Percentiles rank a stretch among this genome's conserved stretches.
Evolutionary conservation across 2,797 vertebrate species (phyloP).

Genomic region (Sebastolobus alascanus): DNA sequence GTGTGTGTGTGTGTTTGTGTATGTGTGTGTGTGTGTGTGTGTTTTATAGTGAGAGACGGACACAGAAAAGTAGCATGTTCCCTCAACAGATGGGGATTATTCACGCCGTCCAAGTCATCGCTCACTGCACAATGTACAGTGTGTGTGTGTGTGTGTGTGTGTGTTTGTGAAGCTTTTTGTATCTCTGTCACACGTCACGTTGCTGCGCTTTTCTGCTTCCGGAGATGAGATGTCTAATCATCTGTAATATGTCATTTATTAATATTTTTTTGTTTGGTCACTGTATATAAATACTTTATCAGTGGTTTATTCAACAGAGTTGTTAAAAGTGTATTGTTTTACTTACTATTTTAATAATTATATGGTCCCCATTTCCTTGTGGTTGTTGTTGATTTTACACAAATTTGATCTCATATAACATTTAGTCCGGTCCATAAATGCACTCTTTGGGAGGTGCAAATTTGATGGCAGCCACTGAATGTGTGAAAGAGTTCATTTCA

Average conservation of each 20-base stretch:
- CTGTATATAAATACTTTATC: not conserved
- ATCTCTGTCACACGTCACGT: not conserved
- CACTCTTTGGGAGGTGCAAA: too few species aligned
- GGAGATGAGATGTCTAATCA: not conserved
- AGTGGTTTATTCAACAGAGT: not conserved
- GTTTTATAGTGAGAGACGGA: conserved; percentile 37
- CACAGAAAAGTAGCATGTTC: conserved; percentile 51
- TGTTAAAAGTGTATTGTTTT: not conserved
- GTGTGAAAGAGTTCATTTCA: too few species aligned
- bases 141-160: conserved; percentile 9
- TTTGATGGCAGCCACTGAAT: too few species aligned
- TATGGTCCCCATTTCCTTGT: not conserved
- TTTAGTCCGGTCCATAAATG: too few species aligned
- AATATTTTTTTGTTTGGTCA: not conserved
- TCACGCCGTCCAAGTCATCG: conserved; percentile 56
- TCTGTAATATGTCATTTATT: not conserved
- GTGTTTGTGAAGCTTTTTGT: not conserved
- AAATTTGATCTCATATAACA: too few species aligned
- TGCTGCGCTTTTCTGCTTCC: not conserved
- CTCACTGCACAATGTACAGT: conserved; percentile 43
- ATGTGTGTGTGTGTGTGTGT: not conserved
- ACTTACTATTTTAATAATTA: not conserved
- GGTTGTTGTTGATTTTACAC: not conserved
- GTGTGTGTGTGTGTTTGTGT: not conserved
- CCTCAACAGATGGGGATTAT: conserved; percentile 76